Base-by-base conservation (phyloP, 2,888 invertebrate genomes). In the Pollenia griseotomentosa region DNA sequence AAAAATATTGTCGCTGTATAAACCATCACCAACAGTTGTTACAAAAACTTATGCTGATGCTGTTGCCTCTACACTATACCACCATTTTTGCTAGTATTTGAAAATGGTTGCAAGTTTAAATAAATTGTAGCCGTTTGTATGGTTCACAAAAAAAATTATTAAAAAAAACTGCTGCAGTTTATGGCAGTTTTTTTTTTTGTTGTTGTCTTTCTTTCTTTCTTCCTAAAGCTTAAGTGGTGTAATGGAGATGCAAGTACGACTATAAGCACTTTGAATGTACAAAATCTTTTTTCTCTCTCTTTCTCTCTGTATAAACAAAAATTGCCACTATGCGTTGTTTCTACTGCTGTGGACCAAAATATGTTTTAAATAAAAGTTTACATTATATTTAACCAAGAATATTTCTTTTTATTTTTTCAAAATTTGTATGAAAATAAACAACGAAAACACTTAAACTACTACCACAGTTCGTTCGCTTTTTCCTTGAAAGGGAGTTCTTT, bases 151-250 rank as follows among this genome's bases (percentile, higher is more conserved):
- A 55, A 44, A 71, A 61, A 59, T 59, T 51, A 46, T 70, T 46
- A 75, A 82, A 75, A 82, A 77, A 83, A 80, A 83, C 70, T 86
- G 70, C 75, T 86, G 86, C 86, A 86, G 83, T 86, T 86, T 86
- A 83, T 86, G 77, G 71, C 77, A 78, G 77, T 81, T 80, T 63
- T 80, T 79, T 55, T 2, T 14, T n/a, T 3, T n/a, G n/a, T n/a
- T n/a, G n/a, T n/a, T 51, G 40, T 70, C 23, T 73, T 59, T 23
- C 14, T 66, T 40, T 55, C 55, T 77, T 61, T 42, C 81, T 42
- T 40, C 19, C 63, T 55, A 77, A 73, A 83, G 77, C 73, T 84
- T 84, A 84, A 84, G 81, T 82, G 78, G 78, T 74, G 68, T 84
- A 87, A 78, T 81, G 74, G 66, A 84, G 82, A 81, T 73, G 81